Base-by-base conservation (phyloP, 2,113 vertebrate species). In the Oophaga pumilio region DNA sequence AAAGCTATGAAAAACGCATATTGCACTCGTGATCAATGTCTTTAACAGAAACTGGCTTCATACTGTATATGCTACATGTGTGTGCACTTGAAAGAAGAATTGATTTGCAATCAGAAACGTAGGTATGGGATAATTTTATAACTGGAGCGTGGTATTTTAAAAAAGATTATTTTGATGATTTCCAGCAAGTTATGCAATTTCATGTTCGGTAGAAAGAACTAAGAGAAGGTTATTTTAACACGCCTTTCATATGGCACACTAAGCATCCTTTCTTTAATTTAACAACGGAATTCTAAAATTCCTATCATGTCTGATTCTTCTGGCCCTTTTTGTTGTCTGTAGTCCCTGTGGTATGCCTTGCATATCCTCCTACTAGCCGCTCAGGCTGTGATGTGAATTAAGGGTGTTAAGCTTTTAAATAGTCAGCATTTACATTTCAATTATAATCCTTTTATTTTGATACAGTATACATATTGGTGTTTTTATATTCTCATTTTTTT, bases 361-460 rank as follows among this genome's bases (percentile, higher is more conserved):
- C 60, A 76, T 77, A 64, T 66, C 59, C 57, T 66, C 59, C 57
- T 86, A 49, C 18, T n/a, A 80, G 62, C 50, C 8, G 20, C 74
- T 20, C 84, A 24, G 20, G 18, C 73, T 78, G 59, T 52, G 17
- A 22, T 53, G 84, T 66, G 43, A 66, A 78, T 66, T 49, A 77
- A 77, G 59, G 33, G 0, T 77, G 73, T 77, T 86, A 86, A 78
- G 84, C 84, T 86, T 77, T 86, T 77, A 26, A 78, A 86, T 78
- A 77, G 13, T 18, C 57, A 53, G 22, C 59, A 77, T 86, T 78
- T 76, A 60, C 84, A 86, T 86, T 76, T 66, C 74, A 78, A 86
- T 52, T 66, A 76, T 86, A 86, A 86, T 77, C 73, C 73, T 86
- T 86, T 86, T 86, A 86, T 86, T 86, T 50, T 66, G 57, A 50